Conservation (phyloP, 2,113 vertebrate species). For the Zosterops pallidus region DNA sequence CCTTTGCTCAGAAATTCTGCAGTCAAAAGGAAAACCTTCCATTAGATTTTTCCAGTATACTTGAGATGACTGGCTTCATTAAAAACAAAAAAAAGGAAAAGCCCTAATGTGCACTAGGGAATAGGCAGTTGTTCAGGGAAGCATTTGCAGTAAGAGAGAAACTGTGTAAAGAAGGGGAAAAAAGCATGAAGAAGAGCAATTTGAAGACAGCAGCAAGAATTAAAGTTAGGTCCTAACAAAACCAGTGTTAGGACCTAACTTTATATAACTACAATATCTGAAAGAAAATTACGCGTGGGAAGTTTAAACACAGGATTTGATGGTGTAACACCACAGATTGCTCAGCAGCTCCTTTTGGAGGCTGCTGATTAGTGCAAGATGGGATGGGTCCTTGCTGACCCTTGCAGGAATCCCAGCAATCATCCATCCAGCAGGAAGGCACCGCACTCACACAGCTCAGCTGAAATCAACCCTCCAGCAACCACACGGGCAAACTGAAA, state of each 20-base stretch:
- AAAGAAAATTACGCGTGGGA: not conserved
- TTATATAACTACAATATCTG: not conserved
- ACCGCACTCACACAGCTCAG: rapidly evolving
- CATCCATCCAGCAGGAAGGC: not conserved
- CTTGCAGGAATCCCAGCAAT: slow-evolving; percentile 1
- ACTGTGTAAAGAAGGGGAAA: not conserved
- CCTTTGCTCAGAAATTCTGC: not conserved
- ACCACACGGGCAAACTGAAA: not conserved
- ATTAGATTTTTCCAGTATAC: not conserved
- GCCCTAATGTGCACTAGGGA: not conserved
- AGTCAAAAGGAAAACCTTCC: not conserved
- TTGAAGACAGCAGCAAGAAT: not conserved
- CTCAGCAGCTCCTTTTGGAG: not conserved
- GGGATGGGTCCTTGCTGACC: not conserved
- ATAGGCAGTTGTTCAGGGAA: slow-evolving; percentile 1
- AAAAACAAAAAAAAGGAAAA: not conserved
- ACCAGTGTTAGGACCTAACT: not conserved
- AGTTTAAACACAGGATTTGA: not conserved
- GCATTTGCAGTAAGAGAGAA: not conserved
- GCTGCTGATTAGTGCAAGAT: not conserved
- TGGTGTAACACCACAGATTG: not conserved
- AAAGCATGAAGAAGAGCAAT: not conserved
- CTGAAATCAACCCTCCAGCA: not conserved
- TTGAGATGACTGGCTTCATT: not conserved
- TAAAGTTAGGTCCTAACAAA: not conserved